Base-by-base conservation (phyloP, 2,888 invertebrate genomes). In the Drosophila ezoana region DNA sequence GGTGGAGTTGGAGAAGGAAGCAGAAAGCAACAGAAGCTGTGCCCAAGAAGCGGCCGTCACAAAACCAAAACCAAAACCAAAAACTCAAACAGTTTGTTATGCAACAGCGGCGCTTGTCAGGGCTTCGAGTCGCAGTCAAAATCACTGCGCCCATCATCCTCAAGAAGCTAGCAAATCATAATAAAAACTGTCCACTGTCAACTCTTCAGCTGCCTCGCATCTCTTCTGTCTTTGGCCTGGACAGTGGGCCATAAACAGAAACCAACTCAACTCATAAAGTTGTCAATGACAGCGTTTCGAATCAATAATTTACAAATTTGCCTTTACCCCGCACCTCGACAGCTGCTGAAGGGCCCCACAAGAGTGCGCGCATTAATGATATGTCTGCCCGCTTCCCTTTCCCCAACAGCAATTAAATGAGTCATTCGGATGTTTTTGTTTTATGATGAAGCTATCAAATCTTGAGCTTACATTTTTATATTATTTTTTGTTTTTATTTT, bases 141-240 rank as follows among this genome's bases (percentile, higher is more conserved):
- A 63, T 73, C 60, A 54, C 64, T 72, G 78, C 57, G 48, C 66
- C 44, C 66, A 59, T 76, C 77, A 77, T 63, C 62, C 43, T 60
- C 75, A 78, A 77, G 78, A 77, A 78, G 74, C 74, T 67, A 63
- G 61, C 69, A 72, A 83, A 84, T 84, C 70, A 83, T 84, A 86
- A 79, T 75, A 68, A 75, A 84, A 84, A 77, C 75, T 87, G 88
- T 85, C 86, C 86, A 87, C 80, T 87, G 88, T 87, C 88, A 87
- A 72, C 86, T 84, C 57, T 62, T 71, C 68, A 74, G 62, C 62
- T 74, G 72, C 71, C 88, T 68, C 60, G 56, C 74, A 52, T 70
- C 68, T 58, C 56, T 60, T 59, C 53, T 32, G 23, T 52, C 62
- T 48, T 13, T 57, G 40, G 49, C 60, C 53, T 61, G 41, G 58